Conservation (phyloP, 2,113 vertebrate species). For the Rhadina sibilatrix region DNA sequence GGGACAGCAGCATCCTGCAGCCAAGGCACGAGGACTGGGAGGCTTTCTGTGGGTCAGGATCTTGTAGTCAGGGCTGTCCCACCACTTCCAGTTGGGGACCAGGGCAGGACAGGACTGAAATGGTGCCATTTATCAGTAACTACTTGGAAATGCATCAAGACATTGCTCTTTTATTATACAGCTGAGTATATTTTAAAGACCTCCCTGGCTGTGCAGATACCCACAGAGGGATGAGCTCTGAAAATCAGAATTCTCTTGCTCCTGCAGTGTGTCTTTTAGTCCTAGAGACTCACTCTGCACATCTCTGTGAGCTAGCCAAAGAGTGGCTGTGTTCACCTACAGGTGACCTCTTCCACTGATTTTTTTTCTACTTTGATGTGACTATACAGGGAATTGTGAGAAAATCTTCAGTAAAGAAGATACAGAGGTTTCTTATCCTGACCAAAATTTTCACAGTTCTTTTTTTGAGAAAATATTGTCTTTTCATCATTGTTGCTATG, state of each 20-base stretch:
- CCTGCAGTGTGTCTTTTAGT: not conserved
- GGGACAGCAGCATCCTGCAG: not conserved
- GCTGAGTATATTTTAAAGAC: not conserved
- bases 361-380: not conserved
- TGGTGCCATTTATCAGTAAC: not conserved
- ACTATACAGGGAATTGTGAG: not conserved
- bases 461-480: not conserved
- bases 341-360: not conserved
- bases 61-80: not conserved
- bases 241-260: not conserved
- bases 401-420: not conserved
- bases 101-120: not conserved
- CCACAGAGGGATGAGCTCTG: not conserved
- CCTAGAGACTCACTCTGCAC: not conserved
- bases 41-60: not conserved
- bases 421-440: not conserved
- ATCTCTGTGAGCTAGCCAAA: not conserved
- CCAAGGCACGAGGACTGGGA: rapidly evolving
- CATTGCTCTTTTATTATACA: not conserved
- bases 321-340: not conserved
- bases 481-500: not conserved
- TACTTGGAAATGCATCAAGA: not conserved
- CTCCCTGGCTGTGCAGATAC: not conserved
- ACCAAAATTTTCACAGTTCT: not conserved
- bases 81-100: not conserved